Percentiles rank a stretch among this genome's conserved stretches.
Evolutionary conservation across 2,797 vertebrate species (phyloP).

Genomic region (Phylloscopus collybita): DNA sequence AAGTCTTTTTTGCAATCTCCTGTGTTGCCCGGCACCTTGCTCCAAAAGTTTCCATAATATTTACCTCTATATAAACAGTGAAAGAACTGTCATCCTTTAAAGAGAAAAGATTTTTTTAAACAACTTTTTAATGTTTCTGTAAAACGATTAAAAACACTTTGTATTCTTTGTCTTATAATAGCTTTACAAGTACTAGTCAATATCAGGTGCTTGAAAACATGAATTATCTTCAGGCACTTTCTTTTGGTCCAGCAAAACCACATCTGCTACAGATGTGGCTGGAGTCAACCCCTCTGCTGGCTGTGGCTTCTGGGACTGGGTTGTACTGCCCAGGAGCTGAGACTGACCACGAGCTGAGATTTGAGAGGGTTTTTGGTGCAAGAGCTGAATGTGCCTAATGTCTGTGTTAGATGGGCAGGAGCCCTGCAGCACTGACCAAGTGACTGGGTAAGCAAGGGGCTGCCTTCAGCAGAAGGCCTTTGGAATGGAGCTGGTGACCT

Average conservation of each 20-base stretch:
- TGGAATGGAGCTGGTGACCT: neutral
- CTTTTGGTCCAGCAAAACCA: neutral
- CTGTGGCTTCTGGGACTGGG: neutral
- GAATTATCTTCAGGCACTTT: neutral
- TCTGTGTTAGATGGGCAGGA: neutral
- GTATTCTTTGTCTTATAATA: slow-evolving; percentile 1
- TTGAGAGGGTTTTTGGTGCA: neutral
- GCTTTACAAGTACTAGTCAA: neutral
- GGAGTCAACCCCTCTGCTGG: neutral
- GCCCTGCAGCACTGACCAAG: neutral
- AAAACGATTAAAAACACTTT: neutral
- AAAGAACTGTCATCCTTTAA: neutral
- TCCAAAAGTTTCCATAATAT: neutral
- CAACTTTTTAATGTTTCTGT: neutral
- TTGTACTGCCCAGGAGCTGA: neutral
- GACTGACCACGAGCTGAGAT: neutral
- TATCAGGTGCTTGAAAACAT: neutral
- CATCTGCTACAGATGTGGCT: neutral
- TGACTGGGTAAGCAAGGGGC: neutral
- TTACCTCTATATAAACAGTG: neutral
- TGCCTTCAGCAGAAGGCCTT: neutral
- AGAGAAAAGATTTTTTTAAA: neutral
- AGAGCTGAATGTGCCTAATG: neutral
- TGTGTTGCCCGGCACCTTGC: neutral
- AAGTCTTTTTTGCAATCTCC: neutral